Evolutionary conservation across 2,797 vertebrate genomes (phyloP).

Genomic region (Gymnopithys bicolor): DNA sequence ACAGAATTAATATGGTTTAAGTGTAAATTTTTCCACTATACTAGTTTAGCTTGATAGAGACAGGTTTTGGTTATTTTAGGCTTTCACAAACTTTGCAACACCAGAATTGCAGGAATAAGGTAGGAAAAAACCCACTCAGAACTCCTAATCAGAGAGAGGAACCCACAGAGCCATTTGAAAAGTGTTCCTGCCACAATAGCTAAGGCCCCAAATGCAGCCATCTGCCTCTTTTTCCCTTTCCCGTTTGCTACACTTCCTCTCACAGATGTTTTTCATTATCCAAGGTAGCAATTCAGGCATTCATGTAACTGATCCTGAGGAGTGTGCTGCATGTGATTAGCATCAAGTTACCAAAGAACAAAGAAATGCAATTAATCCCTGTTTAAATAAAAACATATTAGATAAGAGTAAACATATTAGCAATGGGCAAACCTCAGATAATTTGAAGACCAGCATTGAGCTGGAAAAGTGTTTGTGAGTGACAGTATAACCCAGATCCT

Average conservation of each 20-base stretch:
- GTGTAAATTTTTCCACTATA: not conserved
- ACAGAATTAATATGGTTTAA: not conserved
- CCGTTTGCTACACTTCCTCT: conserved; percentile 1
- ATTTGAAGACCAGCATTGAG: not conserved
- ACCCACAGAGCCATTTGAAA: not conserved
- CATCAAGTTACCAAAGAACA: conserved; percentile 62
- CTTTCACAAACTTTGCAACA: not conserved
- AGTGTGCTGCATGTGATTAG: conserved; percentile 56
- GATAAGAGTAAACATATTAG: conserved; percentile 48
- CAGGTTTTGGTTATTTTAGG: not conserved
- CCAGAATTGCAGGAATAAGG: not conserved
- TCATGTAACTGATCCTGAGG: conserved; percentile 31
- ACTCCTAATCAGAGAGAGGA: not conserved
- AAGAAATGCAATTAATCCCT: conserved; percentile 62
- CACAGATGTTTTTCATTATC: conserved; percentile 61
- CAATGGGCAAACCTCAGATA: not conserved
- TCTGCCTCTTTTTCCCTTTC: conserved; percentile 15
- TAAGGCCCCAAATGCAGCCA: not conserved
- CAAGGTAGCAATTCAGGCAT: conserved; percentile 53
- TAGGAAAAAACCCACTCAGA: not conserved
- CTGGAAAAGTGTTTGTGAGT: not conserved
- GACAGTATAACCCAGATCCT: conserved; percentile 3
- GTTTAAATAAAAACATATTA: conserved; percentile 60
- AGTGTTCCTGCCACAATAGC: not conserved
- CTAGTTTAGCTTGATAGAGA: not conserved